Evolutionary conservation across 2,888 invertebrate genomes (phyloP), one percentile per base, ranked within the genome.

Genomic region (Formica aserva): DNA sequence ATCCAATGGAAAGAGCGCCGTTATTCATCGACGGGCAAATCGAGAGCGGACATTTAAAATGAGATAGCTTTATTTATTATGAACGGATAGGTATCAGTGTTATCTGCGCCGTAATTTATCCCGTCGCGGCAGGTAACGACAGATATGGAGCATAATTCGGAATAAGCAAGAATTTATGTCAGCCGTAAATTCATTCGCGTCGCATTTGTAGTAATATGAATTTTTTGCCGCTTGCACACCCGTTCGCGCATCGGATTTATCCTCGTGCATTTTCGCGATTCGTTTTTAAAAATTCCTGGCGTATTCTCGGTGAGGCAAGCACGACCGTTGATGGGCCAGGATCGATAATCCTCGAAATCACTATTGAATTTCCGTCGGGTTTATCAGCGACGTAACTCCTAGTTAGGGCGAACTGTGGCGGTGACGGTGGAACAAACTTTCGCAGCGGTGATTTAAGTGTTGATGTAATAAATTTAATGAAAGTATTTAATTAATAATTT

Each of bases 101-200:
- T 85, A 77, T 60, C 80, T 57, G 71, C 32, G 29, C 75, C 18
- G 52, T 85, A 80, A 88, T 88, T 84, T 69, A 85, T 88, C 82
- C 65, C 32, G 63, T 29, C 72, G 62, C 69, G 81, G 71, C 63
- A 75, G 82, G 78, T 87, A 85, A 88, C 74, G 88, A 88, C 89
- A 87, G 88, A 80, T 83, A 77, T 55, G 72, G 77, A 32, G 82
- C 89, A 85, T 89, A 89, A 89, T 88, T 88, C 85, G 84, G 63
- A 81, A 84, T 82, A 81, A 89, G 85, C 87, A 78, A 81, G 76
- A 88, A 88, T 88, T 88, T 87, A 88, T 77, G 84, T 67, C 32
- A 13, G 69, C 18, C 85, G 72, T 85, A 88, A 89, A 88, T 88
- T 85, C 82, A 62, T 85, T 45, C 87, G 72, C 69, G 83, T 67